Percentiles rank a stretch among this genome's conserved stretches.
These are phyloP conservation scores for Galeopterus variegatus DNA, from an alignment of 2,113 vertebrate genomes.

Conservation along the genomic window DNA sequence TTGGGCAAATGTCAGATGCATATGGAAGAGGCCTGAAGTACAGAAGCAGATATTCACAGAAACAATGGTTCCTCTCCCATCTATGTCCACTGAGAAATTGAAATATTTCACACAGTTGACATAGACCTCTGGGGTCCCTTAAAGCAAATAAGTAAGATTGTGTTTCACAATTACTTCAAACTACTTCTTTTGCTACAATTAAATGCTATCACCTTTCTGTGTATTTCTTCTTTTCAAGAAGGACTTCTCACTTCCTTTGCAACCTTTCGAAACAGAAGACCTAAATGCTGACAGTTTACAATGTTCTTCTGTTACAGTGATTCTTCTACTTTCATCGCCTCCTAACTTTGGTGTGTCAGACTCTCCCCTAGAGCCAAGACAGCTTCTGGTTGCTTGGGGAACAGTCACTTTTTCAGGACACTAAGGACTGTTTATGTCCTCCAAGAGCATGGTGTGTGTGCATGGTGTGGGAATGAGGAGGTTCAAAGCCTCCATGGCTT, in stretches of 20 bases:
- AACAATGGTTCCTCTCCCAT: neutral
- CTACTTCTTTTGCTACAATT: neutral
- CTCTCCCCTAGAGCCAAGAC: neutral
- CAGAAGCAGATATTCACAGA: neutral
- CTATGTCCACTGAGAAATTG: neutral
- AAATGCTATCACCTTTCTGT: neutral
- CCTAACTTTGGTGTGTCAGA: neutral
- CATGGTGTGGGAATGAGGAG: conserved; percentile 57
- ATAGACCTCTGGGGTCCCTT: neutral
- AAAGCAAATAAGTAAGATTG: neutral
- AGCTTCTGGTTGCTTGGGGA: conserved; percentile 11
- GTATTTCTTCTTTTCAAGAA: neutral
- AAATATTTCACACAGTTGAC: neutral
- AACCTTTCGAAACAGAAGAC: neutral
- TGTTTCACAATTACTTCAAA: neutral
- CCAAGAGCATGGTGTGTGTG: neutral
- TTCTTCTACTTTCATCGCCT: conserved; percentile 7
- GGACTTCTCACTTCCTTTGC: neutral
- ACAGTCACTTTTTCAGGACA: neutral
- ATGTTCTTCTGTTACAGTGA: neutral
- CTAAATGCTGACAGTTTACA: neutral
- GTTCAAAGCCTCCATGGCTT: conserved; percentile 26
- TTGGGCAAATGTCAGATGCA: neutral
- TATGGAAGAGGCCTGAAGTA: neutral
- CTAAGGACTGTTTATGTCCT: neutral